Conservation (phyloP, 2,797 vertebrate species). For the Phoeniculus purpureus region DNA sequence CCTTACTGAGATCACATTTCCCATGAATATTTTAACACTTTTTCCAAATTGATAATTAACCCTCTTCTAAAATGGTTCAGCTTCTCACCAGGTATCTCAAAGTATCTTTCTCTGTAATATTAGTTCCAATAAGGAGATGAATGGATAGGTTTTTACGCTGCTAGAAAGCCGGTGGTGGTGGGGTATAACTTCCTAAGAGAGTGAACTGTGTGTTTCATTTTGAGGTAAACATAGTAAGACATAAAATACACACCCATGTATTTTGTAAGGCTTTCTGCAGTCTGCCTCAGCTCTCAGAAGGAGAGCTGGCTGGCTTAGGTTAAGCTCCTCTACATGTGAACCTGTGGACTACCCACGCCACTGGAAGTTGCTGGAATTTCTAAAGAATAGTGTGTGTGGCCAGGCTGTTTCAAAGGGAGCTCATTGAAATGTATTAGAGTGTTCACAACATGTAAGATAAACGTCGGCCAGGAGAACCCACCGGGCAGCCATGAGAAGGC, state of each 20-base stretch:
- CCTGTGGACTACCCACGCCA: constrained; percentile 17
- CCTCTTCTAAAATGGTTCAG: constrained; percentile 37
- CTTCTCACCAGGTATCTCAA: constrained; percentile 16
- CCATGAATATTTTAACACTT: constrained; percentile 43
- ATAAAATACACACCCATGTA: neutral
- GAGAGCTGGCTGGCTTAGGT: constrained; percentile 25
- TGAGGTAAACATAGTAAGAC: constrained; percentile 27
- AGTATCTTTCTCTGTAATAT: constrained; percentile 18
- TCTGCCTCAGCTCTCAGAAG: constrained; percentile 18
- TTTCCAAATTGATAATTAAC: constrained; percentile 44
- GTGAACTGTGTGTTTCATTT: constrained; percentile 24
- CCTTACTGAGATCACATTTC: constrained; percentile 26
- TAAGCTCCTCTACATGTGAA: constrained; percentile 31
- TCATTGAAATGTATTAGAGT: constrained; percentile 62
- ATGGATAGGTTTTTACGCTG: constrained; percentile 29
- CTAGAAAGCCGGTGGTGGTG: constrained; percentile 23
- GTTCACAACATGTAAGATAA: constrained; percentile 68
- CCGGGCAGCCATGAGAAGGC: constrained; percentile 71
- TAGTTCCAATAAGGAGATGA: neutral
- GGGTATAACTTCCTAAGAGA: constrained; percentile 43
- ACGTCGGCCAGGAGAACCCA: constrained; percentile 56
- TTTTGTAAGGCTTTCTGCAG: constrained; percentile 28
- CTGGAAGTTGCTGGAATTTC: constrained; percentile 63
- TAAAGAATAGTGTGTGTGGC: constrained; percentile 54
- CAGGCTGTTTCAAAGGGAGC: constrained; percentile 56